Evolutionary conservation across 2,113 vertebrate species (phyloP), one percentile per base, ranked within the genome.

Genomic region (Dipodomys stephensi): DNA sequence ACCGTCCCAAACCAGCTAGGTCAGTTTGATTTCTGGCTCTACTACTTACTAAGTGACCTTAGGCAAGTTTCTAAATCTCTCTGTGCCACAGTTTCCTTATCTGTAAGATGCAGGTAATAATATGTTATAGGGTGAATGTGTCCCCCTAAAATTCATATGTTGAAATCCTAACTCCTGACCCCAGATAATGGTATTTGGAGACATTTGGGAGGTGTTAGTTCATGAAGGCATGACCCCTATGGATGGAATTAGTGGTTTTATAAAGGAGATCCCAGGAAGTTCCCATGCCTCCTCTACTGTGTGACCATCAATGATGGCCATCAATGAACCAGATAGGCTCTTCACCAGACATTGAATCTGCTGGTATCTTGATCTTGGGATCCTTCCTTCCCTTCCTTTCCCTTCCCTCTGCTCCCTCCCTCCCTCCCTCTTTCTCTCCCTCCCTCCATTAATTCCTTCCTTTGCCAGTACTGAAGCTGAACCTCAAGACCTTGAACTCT

Each of bases 11-110:
- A 15, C 64, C 53, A 90, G 67, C 22, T 62, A 88, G n/a, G n/a
- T 96, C 3, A 73, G 13, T 86, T 79, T 89, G 71, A 88, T 53
- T 81, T 94, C 87, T 85, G 62, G 44, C 30, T 88, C 53, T 67
- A 10, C 79, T 57, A 32, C 25, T 95, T 92, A 46, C 10, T 91
- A 81, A 94, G 86, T 57, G 84, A 91, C 73, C 86, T 81, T 65
- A 81, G 79, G 71, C 46, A 76, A 83, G 57, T 71, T 53, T 71
- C 28, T 88, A 90, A 80, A 88, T 72, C 39, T 87, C 49, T 81
- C 65, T 80, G 25, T 81, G 35, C 35, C 79, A 74, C 78, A 83
- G 68, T 95, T 94, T 94, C 20, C 80, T 82, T 93, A 68, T 72
- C 32, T 88, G 60, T 86, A 82, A 92, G 67, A 94, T 46, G 65